phyloP scores from a whole-genome alignment of 1,140 invertebrate species.

The Ostrea denselamellosa region DNA sequence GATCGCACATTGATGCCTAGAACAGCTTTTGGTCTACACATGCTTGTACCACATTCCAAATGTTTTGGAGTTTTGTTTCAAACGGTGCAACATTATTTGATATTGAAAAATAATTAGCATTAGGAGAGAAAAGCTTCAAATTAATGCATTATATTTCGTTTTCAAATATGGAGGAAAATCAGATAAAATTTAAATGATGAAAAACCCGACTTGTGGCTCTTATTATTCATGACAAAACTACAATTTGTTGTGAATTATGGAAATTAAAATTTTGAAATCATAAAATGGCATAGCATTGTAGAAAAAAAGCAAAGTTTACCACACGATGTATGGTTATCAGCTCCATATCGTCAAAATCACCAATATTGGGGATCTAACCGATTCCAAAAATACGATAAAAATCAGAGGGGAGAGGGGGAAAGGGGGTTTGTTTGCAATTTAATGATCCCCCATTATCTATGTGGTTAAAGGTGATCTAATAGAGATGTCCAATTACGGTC shows the following conservation, averaged over 20 bases:
- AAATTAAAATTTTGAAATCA: not conserved
- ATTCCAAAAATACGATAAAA: slow-evolving; percentile 7
- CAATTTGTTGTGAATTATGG: not conserved
- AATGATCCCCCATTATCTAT: slow-evolving; percentile 33
- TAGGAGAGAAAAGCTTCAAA: not conserved
- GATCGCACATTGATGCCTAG: not conserved
- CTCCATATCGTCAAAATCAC: not conserved
- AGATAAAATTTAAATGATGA: no score
- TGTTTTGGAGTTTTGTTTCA: slow-evolving; percentile 6
- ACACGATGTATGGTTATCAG: not conserved
- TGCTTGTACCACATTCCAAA: not conserved
- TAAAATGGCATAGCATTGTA: not conserved
- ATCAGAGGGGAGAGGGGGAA: not conserved
- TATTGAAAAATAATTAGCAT: not conserved
- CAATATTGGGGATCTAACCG: not conserved
- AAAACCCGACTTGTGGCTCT: no score
- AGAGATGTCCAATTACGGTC: slow-evolving; percentile 37
- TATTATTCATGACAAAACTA: no score
- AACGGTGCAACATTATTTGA: not conserved
- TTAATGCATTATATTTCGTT: not conserved
- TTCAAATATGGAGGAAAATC: no score
- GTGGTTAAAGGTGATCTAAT: slow-evolving; percentile 35
- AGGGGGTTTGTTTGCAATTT: slow-evolving; percentile 30
- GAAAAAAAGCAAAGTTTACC: not conserved
- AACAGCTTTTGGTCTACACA: not conserved